Evolutionary conservation across 2,888 invertebrate genomes (phyloP), one percentile per base, ranked within the genome.

Genomic region (Luffia ferchaultella): DNA sequence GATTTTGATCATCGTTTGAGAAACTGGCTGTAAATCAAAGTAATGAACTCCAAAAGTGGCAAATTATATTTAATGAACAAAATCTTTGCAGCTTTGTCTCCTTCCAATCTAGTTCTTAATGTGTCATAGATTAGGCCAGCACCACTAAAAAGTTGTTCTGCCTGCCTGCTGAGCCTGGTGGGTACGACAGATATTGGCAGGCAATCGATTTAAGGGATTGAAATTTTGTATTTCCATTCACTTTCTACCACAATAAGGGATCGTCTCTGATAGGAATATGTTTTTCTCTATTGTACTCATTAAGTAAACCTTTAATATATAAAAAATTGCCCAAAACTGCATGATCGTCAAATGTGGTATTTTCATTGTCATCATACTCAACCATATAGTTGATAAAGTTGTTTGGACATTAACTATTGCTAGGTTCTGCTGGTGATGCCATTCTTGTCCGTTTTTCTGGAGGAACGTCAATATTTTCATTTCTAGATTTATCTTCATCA

Each of bases 391-490:
- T 17, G 53, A 53, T 42, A 55, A 54, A 51, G 54, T 43, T 51
- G 52, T 41, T 52, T 54, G 53, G 46, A 54, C 51, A 54, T 54
- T 55, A 52, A 43, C 52, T 52, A 43, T 51, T 12, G 20, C 12
- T 19, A 20, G 20, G 16, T 20, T 20, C 46, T 46, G 19, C 46
- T 52, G 55, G 55, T 54, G 49, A 54, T 54, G 44, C 52, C 50
- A 53, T 52, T 51, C 54, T 54, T 52, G 52, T 50, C 54, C 52
- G 54, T 56, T 54, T 54, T 56, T 54, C 52, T 53, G 48, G 52
- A 53, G 53, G 53, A 50, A 15, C 51, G 51, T 1, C 52, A n/a
- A 50, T 50, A 50, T 47, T 48, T 50, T 52, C 52, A 16, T 51
- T 51, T 50, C 20, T 48, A 55, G 52, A 53, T 42, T 49, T 50